Evolutionary conservation across 2,113 vertebrate genomes (phyloP).

Genomic region (Orthonyx spaldingii): DNA sequence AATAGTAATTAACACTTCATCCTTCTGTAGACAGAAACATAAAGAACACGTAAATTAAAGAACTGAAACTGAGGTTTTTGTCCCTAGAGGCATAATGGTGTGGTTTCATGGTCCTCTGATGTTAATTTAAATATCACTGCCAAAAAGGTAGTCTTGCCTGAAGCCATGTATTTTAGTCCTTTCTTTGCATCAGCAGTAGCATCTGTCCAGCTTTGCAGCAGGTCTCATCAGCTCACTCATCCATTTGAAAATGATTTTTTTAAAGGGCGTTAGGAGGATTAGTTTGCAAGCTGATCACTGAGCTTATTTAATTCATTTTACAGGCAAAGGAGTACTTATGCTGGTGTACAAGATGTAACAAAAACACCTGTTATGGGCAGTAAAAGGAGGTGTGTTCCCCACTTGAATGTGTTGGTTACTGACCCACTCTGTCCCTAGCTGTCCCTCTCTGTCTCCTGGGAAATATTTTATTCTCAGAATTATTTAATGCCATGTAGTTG

Average conservation of each 20-base stretch:
- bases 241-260: neutral
- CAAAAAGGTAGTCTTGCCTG: constrained; percentile 22
- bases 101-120: constrained; percentile 19
- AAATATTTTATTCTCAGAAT: neutral
- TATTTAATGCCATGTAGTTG: neutral
- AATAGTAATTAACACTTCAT: constrained; percentile 22
- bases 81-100: neutral
- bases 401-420: neutral
- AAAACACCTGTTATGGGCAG: neutral
- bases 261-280: neutral
- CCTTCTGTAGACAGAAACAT: neutral
- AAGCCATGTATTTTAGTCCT: constrained; percentile 3
- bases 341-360: neutral
- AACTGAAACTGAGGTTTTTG: neutral
- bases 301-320: neutral
- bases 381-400: neutral
- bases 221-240: constrained; percentile 24
- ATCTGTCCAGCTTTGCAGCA: constrained; percentile 41
- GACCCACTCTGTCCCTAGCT: neutral
- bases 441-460: neutral
- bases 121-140: constrained; percentile 35
- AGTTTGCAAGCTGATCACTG: constrained; percentile 18
- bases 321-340: neutral
- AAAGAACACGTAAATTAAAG: neutral
- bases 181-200: constrained; percentile 9